phyloP scores from a whole-genome alignment of 2,113 vertebrate genomes.

The Callionymus lyra region DNA sequence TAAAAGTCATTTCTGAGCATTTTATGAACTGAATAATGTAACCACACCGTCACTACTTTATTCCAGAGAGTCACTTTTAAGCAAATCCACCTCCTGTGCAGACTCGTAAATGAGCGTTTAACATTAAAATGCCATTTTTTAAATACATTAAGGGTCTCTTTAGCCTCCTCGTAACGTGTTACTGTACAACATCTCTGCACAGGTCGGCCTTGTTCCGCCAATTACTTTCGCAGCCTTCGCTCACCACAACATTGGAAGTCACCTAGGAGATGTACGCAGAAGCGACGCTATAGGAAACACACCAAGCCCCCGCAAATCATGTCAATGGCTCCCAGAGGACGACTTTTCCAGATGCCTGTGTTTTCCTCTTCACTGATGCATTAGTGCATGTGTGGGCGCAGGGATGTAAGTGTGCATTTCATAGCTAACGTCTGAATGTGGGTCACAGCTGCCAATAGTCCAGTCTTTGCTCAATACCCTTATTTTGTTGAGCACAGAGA shows the following conservation, averaged over 20 bases:
- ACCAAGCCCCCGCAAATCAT: conserved; percentile 49
- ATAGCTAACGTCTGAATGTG: conserved; percentile 43
- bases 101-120: conserved; percentile 39
- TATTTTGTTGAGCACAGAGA: conserved; percentile 35
- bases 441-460: conserved; percentile 67
- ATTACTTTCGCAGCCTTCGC: conserved; percentile 22
- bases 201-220: conserved; percentile 10
- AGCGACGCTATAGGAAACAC: conserved; percentile 26
- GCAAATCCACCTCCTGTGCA: conserved; percentile 21
- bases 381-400: conserved; percentile 21
- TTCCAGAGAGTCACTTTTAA: conserved; percentile 3
- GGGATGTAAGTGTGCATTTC: conserved; percentile 6
- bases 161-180: conserved; percentile 10
- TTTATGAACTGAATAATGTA: too few relatives aligned
- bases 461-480: conserved; percentile 16
- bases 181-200: conserved; percentile 1
- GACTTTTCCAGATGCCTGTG: conserved; percentile 63
- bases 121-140: conserved; percentile 42
- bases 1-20: too few relatives aligned
- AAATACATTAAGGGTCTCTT: conserved; percentile 33
- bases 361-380: conserved; percentile 58
- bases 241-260: conserved; percentile 19
- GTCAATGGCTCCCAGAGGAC: conserved; percentile 54
- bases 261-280: conserved; percentile 12
- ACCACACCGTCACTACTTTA: too few relatives aligned